Base-by-base conservation (phyloP, 2,113 vertebrate genomes). In the Oreochromis spilurus region DNA sequence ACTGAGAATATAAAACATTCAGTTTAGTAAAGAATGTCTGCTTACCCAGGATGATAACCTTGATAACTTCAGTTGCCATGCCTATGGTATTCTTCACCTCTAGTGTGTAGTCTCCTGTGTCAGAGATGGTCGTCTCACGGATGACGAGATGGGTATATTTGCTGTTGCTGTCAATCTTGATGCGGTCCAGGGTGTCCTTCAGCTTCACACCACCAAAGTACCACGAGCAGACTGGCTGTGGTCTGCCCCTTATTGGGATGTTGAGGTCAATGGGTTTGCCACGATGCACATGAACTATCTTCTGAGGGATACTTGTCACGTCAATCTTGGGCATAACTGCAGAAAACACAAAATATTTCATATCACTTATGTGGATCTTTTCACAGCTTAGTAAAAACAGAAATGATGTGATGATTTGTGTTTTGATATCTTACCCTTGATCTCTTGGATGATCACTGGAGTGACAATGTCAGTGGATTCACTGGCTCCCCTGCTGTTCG, bases 31-130 rank as follows among this genome's bases (percentile, higher is more conserved):
- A 50, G 83, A 34, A n/a, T 17, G 11, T 65, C 24, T 84, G 9
- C 97, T 97, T 96, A 99, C 98, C 99, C 14, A 99, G 98, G 90
- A 99, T 98, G 92, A 99, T 97, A 91, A 99, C 96, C 92, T 98
- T 99, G 94, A 99, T 91, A 60, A 97, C 96, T 86, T 99, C 99
- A 3, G 94, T 96, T 81, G 96, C 96, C 80, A 96, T 96, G 93
- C 98, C 99, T 29, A 96, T 90, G 62, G 96, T 91, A 54, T 99
- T 99, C 92, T 99, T 99, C 90, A 99, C 93, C 93, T 99, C 96
- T 54, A 99, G 96, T 0, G 92, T 97, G 77, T 99, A 99, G 85
- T 97, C 95, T 85, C 99, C 98, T 10, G 98, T 99, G 88, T 99
- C 98, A 85, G 96, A 96, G 89, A 99, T 97, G 75, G 98, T 99